Conservation (phyloP, 1,140 invertebrate species). For the Heliconius nattereri region DNA sequence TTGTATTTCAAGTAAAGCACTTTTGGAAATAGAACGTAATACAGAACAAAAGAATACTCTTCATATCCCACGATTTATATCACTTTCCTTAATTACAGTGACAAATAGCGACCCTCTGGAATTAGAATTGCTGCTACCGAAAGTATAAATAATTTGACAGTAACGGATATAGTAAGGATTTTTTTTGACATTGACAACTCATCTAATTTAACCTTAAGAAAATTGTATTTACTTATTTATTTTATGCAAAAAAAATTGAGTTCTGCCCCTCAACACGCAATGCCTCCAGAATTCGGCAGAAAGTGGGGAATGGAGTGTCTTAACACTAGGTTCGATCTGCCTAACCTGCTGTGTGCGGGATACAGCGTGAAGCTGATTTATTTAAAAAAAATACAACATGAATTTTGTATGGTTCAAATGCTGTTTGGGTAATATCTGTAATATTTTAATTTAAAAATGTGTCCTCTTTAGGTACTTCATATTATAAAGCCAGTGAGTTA, state of each 20-base stretch:
- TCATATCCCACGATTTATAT: slow-evolving; percentile 10
- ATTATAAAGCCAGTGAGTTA: no score
- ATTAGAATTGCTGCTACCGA: slow-evolving; percentile 10
- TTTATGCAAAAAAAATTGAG: no score
- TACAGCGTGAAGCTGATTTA: no score
- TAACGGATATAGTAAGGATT: slow-evolving; percentile 22
- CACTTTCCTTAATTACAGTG: slow-evolving; percentile 24
- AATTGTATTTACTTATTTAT: background rate
- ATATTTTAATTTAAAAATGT: no score
- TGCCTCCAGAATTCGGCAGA: background rate
- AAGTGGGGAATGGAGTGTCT: no score
- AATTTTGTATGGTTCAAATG: no score
- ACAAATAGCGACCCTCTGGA: slow-evolving; percentile 16
- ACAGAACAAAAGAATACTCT: slow-evolving; percentile 19
- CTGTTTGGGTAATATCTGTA: no score
- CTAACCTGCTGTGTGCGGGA: no score
- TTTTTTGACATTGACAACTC: slow-evolving; percentile 26
- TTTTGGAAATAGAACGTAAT: background rate
- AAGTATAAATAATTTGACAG: slow-evolving; percentile 16
- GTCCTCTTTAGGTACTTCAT: no score
- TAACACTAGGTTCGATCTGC: no score
- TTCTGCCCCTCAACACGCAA: no score
- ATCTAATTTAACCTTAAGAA: slow-evolving; percentile 16
- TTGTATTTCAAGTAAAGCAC: background rate
- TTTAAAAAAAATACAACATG: no score